Base-by-base conservation (phyloP, 2,797 vertebrate species). In the Sebastes aleutianus region DNA sequence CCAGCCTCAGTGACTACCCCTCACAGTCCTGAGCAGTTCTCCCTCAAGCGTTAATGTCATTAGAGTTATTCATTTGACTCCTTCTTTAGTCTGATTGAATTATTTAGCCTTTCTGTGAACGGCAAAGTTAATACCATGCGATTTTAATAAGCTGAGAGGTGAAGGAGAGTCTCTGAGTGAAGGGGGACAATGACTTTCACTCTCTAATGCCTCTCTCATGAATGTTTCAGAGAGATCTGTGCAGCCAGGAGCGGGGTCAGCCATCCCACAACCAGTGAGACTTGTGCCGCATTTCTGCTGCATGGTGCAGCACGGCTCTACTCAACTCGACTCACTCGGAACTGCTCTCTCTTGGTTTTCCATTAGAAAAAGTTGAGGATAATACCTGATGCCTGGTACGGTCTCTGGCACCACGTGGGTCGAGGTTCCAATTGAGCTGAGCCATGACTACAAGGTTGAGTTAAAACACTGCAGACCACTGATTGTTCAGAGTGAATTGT, bases 101-200 rank as follows among this genome's bases (percentile, higher is more conserved):
- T 94, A 95, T 95, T 95, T 92, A 95, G 92, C 87, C 88, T 92
- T 92, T 92, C 85, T 84, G 85, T 89, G 91, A 93, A 91, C 88
- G 75, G 83, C 88, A 94, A 93, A 94, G 94, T 94, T 95, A 95
- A 94, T 95, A 89, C 92, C 88, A 93, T 94, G 92, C 90, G 95
- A 95, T 96, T 96, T 95, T 95, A 95, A 96, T 95, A 95, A 95
- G 94, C 90, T 83, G 85, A 87, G 91, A 94, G 94, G 93, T 95
- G 90, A 93, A 85, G 80, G 85, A 79, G 86, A 90, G 86, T 88
- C 79, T 88, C 79, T 70, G 83, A 91, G 88, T 84, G 81, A 88
- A 80, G 79, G 77, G 84, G 88, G 81, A 80, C 90, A 84, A 84
- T 93, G 90, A 79, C 85, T 89, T 93, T 90, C 85, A 87, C 88